Evolutionary conservation across 2,888 invertebrate species (phyloP), one percentile per base, ranked within the genome.

Genomic region (Idaea biselata): DNA sequence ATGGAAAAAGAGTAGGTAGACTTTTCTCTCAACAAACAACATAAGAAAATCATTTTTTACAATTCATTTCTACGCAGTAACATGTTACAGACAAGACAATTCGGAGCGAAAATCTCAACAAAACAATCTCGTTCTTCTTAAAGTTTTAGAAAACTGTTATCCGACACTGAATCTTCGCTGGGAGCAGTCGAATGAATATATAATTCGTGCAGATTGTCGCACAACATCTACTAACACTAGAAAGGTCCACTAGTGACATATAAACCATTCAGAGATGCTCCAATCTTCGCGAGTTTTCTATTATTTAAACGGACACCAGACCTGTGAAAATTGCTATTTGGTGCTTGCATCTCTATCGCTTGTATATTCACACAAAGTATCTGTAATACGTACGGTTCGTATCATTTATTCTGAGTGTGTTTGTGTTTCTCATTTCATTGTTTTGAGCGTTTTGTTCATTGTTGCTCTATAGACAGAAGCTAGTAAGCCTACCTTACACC

Each of bases 281-380:
- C 91, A 91, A 91, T 91, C 91, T 90, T 83, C 86, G 87, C 85
- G 87, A 82, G 89, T 81, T 85, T 83, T 92, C 83, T 89, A 91
- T 91, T 92, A 92, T 92, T 91, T 90, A 92, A 86, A 78, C 84
- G 81, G 83, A 86, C 44, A 86, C 81, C 82, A 83, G 83, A 81
- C 84, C 85, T 77, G 78, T 66, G 82, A 78, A 87, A 82, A 91
- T 89, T 89, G 91, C 84, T 75, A 71, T 77, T 75, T 80, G 77
- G 79, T 81, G 79, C 77, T 72, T 76, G 77, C 74, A 76, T 74
- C 73, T 78, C 75, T 80, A 80, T 79, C 65, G 65, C 61, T 62
- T 60, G 65, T 61, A 63, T 44, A 44, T 44, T 44, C 44, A 44
- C 44, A 44, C 44, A 44, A 8, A 44, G 44, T 44, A 44, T 44